Evolutionary conservation across 2,888 invertebrate species (phyloP), one percentile per base, ranked within the genome.

Genomic region (Orthosia cruda): DNA sequence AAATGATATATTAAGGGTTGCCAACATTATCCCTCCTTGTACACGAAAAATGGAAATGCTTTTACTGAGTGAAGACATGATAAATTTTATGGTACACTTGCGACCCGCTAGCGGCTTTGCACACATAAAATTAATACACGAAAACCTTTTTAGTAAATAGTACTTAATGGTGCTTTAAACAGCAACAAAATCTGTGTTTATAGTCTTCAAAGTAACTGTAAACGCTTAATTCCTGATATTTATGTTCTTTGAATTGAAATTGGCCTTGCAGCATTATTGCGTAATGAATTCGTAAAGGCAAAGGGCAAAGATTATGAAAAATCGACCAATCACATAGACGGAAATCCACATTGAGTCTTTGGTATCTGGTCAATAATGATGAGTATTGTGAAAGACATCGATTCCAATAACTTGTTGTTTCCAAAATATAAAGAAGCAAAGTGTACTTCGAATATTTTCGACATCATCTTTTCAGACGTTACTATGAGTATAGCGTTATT

Each of bases 1-100:
- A 79, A 65, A 83, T 83, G 70, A 81, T 83, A 64, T 79, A 79
- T 71, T 83, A 68, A 63, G 70, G 18, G 40, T 23, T 45, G 62
- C 23, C 13, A 49, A 57, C 69, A 80, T 81, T 83, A 79, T 45
- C 68, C 62, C 66, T 66, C 55, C 50, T 55, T 74, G 80, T 67
- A 70, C 49, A 68, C 59, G 71, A 80, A 83, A 72, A 83, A 80
- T 83, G 70, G 70, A 84, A 81, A 84, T 68, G 74, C 81, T 81
- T 84, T 81, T 84, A 84, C 74, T 32, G 70, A 57, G 63, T 80
- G 67, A 61, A 84, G 74, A 74, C 69, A 73, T 79, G 84, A 80
- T 80, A 84, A 13, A 71, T 66, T 84, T 79, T 67, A 83, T 67
- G 74, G 62, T 59, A 70, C 84, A 74, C 80, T 81, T 74, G 80